Conservation (phyloP, 2,888 invertebrate species). For the Eupithecia vulgata region DNA sequence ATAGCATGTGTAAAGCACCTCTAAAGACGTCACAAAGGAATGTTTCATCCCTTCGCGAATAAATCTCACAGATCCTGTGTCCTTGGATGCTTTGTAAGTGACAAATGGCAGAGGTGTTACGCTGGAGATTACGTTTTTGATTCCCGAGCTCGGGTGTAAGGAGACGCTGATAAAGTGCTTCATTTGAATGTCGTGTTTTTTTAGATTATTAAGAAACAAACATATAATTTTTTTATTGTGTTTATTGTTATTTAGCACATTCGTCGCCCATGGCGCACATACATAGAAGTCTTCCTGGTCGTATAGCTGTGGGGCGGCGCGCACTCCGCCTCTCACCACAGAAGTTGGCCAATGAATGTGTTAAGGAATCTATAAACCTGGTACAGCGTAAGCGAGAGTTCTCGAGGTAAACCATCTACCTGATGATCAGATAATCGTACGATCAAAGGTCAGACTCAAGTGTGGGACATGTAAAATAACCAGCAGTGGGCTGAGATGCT, state of each 20-base stretch:
- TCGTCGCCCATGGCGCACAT: not conserved
- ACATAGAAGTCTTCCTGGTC: no score
- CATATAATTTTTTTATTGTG: not conserved
- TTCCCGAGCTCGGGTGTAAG: slow-evolving; percentile 17
- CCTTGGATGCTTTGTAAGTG: slow-evolving; percentile 46
- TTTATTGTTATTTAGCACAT: not conserved
- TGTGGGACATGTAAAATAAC: no score
- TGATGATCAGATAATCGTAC: not conserved
- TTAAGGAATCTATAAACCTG: not conserved
- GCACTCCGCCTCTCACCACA: no score
- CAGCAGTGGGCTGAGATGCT: no score
- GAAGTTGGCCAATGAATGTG: no score
- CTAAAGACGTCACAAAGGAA: slow-evolving; percentile 52
- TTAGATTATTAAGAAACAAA: no score
- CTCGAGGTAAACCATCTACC: not conserved
- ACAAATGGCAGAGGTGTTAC: slow-evolving; percentile 42
- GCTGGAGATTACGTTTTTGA: slow-evolving; percentile 38
- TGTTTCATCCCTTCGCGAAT: slow-evolving; percentile 61
- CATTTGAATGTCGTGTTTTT: not conserved
- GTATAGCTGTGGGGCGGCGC: no score
- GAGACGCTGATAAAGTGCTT: slow-evolving; percentile 8
- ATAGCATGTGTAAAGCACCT: slow-evolving; percentile 12
- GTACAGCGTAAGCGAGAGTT: not conserved
- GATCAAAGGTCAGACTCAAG: no score
- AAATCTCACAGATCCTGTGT: slow-evolving; percentile 68